Base-by-base conservation (phyloP, 2,888 invertebrate genomes). In the Elegia similella region DNA sequence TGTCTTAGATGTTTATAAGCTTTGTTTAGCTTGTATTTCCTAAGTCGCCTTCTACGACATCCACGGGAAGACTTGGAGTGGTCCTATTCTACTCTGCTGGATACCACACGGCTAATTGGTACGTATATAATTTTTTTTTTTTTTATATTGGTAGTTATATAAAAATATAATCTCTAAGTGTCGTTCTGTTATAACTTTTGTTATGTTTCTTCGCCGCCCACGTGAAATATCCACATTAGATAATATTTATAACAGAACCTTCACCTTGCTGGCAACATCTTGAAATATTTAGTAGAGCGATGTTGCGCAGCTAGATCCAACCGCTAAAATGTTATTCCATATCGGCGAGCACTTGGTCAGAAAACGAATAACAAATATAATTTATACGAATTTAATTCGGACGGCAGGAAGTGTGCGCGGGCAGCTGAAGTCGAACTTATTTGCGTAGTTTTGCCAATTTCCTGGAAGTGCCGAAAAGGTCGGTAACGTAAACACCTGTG, bases 191-290 rank as follows among this genome's bases (percentile, higher is more conserved):
- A 23, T 2, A 29, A 3, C n/a, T 30, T 47, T 29, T 29, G 30
- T 47, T n/a, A 10, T 6, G 12, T 8, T 6, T 47, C 12, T 6
- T 1, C 29, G 8, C 42, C 42, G 38, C 52, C 52, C 42, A 42
- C 42, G 47, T n/a, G 12, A 52, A 23, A 23, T 42, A 52, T 23
- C 52, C 23, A 17, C 38, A 42, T 34, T 32, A 7, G 32, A 34
- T 8, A 56, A 42, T 57, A 53, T 57, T 53, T 53, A 47, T 57
- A 53, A 30, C 29, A 29, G 16, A 57, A 57, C 46, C 38, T 57
- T 52, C 52, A 46, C 52, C 43, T 46, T 44, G 17, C 32, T 42
- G 15, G 44, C 38, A 16, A 52, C 32, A 32, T 50, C 32, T 32
- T 32, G 10, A 50, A 32, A 50, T 50, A 50, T 50, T 32, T 16